Conservation (phyloP, 2,797 vertebrate genomes). For the Takifugu ocellatus region DNA sequence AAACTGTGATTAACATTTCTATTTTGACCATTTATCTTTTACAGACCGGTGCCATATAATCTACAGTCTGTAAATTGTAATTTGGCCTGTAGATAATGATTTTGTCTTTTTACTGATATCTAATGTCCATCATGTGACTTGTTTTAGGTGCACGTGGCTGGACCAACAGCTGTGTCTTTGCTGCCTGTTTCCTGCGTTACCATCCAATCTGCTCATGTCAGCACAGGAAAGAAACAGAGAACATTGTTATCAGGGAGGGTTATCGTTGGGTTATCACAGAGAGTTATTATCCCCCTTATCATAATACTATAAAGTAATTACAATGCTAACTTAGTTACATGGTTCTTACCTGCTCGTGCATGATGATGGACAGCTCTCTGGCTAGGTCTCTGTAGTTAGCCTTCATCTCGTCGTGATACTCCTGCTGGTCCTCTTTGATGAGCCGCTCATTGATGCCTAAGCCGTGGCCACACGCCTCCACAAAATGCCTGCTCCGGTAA, state of each 20-base stretch:
- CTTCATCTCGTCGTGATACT: conserved; percentile 98
- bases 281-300: conserved; percentile 8
- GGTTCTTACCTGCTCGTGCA: conserved; percentile 87
- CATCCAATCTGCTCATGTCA: conserved; percentile 91
- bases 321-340: background rate
- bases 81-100: too few species aligned
- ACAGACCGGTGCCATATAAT: background rate
- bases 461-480: conserved; percentile 95
- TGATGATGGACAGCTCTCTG: conserved; percentile 94
- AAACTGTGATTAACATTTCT: background rate
- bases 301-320: conserved; percentile 7
- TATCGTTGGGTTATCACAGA: conserved; percentile 20
- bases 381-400: conserved; percentile 93
- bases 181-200: conserved; percentile 76
- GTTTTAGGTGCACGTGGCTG: conserved; percentile 21
- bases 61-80: too few species aligned
- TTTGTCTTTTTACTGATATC: background rate
- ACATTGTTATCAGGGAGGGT: conserved; percentile 37
- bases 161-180: conserved; percentile 22
- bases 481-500: conserved; percentile 85
- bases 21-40: background rate
- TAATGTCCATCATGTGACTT: background rate
- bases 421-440: conserved; percentile 95
- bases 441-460: conserved; percentile 90
- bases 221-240: conserved; percentile 75